These are phyloP conservation scores for Chymomyza caudatula DNA, from an alignment of 2,888 invertebrate genomes.

Conservation along the genomic window DNA sequence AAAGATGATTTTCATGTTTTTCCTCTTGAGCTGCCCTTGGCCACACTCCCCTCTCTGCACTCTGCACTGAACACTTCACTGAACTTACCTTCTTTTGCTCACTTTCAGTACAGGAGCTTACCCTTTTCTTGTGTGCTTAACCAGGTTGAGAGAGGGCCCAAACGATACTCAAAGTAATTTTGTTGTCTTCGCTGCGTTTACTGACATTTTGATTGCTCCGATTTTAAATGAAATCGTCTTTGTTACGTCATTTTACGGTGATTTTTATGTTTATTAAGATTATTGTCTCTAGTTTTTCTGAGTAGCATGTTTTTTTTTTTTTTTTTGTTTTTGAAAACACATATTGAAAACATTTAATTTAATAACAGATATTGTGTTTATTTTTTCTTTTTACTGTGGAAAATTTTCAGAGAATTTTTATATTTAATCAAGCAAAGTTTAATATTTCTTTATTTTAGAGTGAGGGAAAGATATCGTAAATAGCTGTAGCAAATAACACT, in stretches of 20 bases:
- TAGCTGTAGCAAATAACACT: too few species aligned
- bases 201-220: conserved; percentile 65
- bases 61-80: neutral
- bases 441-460: too few species aligned
- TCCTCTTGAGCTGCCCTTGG: conserved; percentile 17
- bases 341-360: neutral
- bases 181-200: conserved; percentile 64
- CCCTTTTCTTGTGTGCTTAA: conserved; percentile 8
- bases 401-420: too few species aligned
- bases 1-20: conserved; percentile 73
- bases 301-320: neutral
- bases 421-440: too few species aligned
- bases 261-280: conserved; percentile 41
- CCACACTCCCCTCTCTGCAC: conserved; percentile 1
- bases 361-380: too few species aligned
- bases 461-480: too few species aligned
- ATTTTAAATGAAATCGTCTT: conserved; percentile 64
- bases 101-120: neutral
- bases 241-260: conserved; percentile 37
- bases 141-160: conserved; percentile 38
- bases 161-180: conserved; percentile 65
- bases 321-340: neutral
- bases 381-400: too few species aligned
- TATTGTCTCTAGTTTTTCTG: conserved; percentile 5
- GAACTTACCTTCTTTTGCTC: neutral